Base-by-base conservation (phyloP, 2,113 vertebrate species). In the rabbit (Oryctolagus cuniculus) region DNA sequence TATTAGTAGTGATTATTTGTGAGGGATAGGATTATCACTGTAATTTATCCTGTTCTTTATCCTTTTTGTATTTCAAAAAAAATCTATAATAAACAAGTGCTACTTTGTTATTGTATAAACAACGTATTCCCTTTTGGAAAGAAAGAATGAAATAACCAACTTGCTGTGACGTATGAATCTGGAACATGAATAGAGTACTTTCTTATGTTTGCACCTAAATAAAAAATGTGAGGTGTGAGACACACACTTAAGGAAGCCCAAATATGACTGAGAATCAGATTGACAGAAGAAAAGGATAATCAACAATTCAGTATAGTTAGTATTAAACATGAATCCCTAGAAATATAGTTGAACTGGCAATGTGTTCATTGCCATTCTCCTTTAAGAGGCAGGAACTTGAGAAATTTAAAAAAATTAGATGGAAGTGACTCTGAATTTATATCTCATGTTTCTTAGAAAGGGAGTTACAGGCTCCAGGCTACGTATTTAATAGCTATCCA, bases 21-120 rank as follows among this genome's bases (percentile, higher is more conserved):
- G 77, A 49, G 9, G 49, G 21, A 4, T 51, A 61, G 29, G 72
- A 75, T 87, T 84, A 77, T 6, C n/a, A 70, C 25, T 4, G 10
- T 4, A 51, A 53, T 82, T 88, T 94, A 44, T 69, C 31, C 80
- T 81, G 3, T 63, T 92, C 49, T 86, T 89, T 24, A 6, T n/a
- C 27, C 36, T 92, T 64, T 73, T 17, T 87, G 67, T 90, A 34
- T 84, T 95, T 94, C 85, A 34, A 25, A 80, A 80, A 53, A 92
- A 31, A 81, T 92, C 44, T 73, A 31, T 13, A 84, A 8, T 84
- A 74, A 91, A 58, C 19, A 92, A 72, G 10, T 72, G 22, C 16
- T 77, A 22, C 16, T 94, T 94, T 67, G 73, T 82, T 29, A 80
- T 61, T 22, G 31, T 22, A 25, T 94, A 92, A 84, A 79, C 70